Evolutionary conservation across 1,140 invertebrate genomes (phyloP).

Genomic region (Drosophila kikkawai): DNA sequence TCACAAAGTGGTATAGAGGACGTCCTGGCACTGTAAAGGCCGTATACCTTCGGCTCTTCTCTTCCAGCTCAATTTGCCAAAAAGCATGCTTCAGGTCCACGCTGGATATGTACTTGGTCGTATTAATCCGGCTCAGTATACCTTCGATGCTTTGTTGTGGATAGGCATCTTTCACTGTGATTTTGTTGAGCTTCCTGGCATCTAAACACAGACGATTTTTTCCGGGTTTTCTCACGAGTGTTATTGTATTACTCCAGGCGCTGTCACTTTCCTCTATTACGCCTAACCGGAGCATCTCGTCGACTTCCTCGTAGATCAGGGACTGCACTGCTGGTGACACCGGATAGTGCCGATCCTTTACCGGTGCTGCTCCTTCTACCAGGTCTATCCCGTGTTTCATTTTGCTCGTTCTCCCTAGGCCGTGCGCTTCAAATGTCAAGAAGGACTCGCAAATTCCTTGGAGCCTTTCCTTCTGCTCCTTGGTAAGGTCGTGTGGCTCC

Average conservation of each 20-base stretch:
- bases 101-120: not conserved
- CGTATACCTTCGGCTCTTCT: too few relatives aligned
- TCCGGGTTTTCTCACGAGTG: too few relatives aligned
- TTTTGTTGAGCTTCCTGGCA: constrained; percentile 1
- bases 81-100: too few relatives aligned
- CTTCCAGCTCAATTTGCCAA: too few relatives aligned
- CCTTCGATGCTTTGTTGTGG: constrained; percentile 1
- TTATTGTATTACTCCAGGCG: too few relatives aligned
- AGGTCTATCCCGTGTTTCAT: not conserved
- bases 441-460: not conserved
- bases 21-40: too few relatives aligned
- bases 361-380: too few relatives aligned
- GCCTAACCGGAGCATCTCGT: not conserved
- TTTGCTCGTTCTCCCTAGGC: not conserved
- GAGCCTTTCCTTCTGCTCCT: not conserved
- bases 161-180: constrained; percentile 15
- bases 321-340: too few relatives aligned
- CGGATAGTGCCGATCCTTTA: too few relatives aligned
- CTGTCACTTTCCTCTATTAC: not conserved
- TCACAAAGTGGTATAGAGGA: not conserved
- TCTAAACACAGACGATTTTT: not conserved
- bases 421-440: not conserved
- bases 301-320: not conserved
- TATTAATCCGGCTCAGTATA: not conserved
- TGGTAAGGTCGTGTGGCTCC: not conserved